A percentile compares a stretch with the other conserved stretches of the same genome.
Conservation (phyloP, 2,888 invertebrate genomes). For the Synanthedon tipuliformis region DNA sequence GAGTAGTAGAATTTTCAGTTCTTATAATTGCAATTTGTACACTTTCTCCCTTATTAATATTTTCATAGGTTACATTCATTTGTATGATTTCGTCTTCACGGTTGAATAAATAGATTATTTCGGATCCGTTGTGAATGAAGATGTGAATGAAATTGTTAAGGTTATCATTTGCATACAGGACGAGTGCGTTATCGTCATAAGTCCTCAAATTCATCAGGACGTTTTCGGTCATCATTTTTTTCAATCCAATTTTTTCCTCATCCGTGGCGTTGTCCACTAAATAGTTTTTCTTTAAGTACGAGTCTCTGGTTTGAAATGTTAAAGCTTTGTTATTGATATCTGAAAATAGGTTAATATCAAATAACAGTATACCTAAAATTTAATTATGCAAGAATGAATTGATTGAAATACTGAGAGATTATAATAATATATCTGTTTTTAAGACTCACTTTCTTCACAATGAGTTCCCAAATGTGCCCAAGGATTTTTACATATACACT, state of each 20-base stretch:
- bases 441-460: conserved; percentile 88
- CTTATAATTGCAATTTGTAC: conserved; percentile 90
- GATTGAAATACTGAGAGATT: no score
- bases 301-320: conserved; percentile 85
- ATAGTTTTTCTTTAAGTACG: conserved; percentile 85
- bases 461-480: conserved; percentile 92
- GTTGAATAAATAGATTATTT: conserved; percentile 88
- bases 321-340: conserved; percentile 91
- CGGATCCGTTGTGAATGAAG: conserved; percentile 82
- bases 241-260: conserved; percentile 73
- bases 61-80: conserved; percentile 80
- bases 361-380: not conserved
- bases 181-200: conserved; percentile 82
- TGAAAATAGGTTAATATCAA: conserved; percentile 37
- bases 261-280: conserved; percentile 74
- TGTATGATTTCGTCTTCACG: conserved; percentile 83
- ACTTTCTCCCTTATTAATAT: conserved; percentile 83
- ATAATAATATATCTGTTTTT: no score
- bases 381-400: not conserved
- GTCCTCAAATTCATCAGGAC: conserved; percentile 91
- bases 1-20: conserved; percentile 76
- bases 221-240: conserved; percentile 81
- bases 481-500: conserved; percentile 91
- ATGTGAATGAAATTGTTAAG: conserved; percentile 93
- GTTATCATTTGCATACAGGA: conserved; percentile 92